Evolutionary conservation across 2,797 vertebrate species (phyloP), one percentile per base, ranked within the genome.

Genomic region (Lycodopsis pacificus): DNA sequence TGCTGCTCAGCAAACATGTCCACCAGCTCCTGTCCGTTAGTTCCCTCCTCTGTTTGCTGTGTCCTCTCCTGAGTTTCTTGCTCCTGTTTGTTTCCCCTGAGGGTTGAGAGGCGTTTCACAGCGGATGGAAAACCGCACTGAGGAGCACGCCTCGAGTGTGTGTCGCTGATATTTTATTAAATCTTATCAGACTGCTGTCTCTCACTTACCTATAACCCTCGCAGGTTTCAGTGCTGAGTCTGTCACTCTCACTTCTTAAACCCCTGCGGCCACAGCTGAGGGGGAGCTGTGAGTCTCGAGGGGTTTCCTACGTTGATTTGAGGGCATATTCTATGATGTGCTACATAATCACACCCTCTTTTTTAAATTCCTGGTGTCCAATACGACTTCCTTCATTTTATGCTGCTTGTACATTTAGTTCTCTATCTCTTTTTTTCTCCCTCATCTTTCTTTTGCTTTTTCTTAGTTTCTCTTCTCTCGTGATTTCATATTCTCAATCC

Each of bases 81-180:
- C 72, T 81, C 57, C 59, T 79, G 67, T 84, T 85, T 85, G 71
- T 73, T 65, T 36, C 62, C 51, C 75, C 36, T 14, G 64, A 73
- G 85, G 90, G 72, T 61, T 76, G 36, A 65, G 80, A 83, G 76
- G 74, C 3, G 36, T 77, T 78, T 73, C 48, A 69, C 67, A 69
- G 51, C 13, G 7, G 66, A 82, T 65, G 58, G 82, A 85, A 80
- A 46, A 77, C 22, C 40, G 32, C 58, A 61, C 38, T n/a, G 58
- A 71, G 36, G 48, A 83, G 68, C 69, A 58, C 4, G 3, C 19
- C 77, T 68, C 58, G 13, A 34, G 65, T 17, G 8, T 73, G 56
- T 72, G 58, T 75, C 38, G 12, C 67, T 77, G 71, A 84, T 85
- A 80, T 83, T 88, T 77, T 77, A 79, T 86, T 59, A 65, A 70